Conservation (phyloP, 1,140 invertebrate genomes). For the Pseudobourletiella spinata region DNA sequence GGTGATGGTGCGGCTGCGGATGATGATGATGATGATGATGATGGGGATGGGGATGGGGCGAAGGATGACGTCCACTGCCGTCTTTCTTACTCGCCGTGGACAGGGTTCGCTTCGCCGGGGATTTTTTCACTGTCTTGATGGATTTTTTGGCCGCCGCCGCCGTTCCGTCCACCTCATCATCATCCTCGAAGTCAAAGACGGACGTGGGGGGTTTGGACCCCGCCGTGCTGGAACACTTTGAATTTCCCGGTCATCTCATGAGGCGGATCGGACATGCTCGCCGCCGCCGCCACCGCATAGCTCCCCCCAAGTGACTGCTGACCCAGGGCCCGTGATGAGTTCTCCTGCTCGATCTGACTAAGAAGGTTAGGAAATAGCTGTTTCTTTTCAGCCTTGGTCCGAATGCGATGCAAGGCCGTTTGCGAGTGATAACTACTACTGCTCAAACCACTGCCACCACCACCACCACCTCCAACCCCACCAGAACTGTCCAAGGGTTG, state of each 20-base stretch:
- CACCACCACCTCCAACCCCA: too few relatives aligned
- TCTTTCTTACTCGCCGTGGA: neutral
- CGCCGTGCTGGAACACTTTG: too few relatives aligned
- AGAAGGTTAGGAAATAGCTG: constrained; percentile 35
- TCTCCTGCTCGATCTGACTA: constrained; percentile 35
- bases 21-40: too few relatives aligned
- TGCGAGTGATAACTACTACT: neutral
- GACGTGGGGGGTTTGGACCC: constrained; percentile 20
- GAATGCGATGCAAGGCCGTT: constrained; percentile 22
- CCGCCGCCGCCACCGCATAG: too few relatives aligned
- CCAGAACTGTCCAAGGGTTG: too few relatives aligned
- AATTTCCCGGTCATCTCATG: too few relatives aligned
- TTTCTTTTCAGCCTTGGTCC: constrained; percentile 36
- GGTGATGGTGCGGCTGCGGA: too few relatives aligned
- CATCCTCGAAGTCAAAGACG: constrained; percentile 35
- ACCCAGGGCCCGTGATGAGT: constrained; percentile 26
- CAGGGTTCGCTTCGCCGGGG: neutral
- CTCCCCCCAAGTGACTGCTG: too few relatives aligned
- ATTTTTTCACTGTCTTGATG: neutral
- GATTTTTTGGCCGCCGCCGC: neutral
- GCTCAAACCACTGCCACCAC: too few relatives aligned
- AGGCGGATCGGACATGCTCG: too few relatives aligned
- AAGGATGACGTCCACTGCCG: neutral
- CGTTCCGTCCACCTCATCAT: constrained; percentile 24
- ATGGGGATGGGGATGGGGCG: too few relatives aligned